Conservation (phyloP, 1,140 invertebrate genomes). For the Sinonovacula constricta region DNA sequence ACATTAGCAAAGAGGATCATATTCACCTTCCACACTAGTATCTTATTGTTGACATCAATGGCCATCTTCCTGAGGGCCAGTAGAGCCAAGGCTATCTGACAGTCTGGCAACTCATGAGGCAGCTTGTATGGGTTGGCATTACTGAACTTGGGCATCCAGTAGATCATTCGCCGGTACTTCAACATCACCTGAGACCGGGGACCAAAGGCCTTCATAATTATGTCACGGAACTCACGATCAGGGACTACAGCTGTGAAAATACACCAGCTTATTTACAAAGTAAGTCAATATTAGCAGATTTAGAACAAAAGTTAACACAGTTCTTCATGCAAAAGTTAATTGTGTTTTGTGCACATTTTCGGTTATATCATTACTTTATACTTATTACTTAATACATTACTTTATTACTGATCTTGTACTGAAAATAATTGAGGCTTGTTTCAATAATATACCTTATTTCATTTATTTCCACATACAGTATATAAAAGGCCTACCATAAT, state of each 20-base stretch:
- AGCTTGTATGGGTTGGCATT: slow-evolving; percentile 93
- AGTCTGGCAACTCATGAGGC: slow-evolving; percentile 81
- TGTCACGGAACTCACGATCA: slow-evolving; percentile 90
- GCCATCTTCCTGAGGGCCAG: slow-evolving; percentile 92
- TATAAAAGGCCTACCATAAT: not conserved
- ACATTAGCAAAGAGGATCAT: slow-evolving; percentile 8
- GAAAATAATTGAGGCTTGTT: no score
- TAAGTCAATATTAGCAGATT: no score
- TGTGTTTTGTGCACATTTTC: no score
- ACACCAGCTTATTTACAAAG: not conserved
- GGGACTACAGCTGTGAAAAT: slow-evolving; percentile 88
- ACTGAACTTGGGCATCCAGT: slow-evolving; percentile 99
- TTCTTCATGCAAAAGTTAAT: no score
- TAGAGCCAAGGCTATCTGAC: slow-evolving; percentile 88
- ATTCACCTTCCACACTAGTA: slow-evolving; percentile 85
- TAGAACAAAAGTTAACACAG: no score
- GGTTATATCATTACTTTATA: no score
- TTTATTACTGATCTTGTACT: no score
- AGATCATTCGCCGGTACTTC: slow-evolving; percentile 95
- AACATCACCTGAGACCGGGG: slow-evolving; percentile 86
- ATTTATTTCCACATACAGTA: no score
- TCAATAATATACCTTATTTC: no score
- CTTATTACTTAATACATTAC: no score
- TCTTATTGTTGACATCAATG: slow-evolving; percentile 87
- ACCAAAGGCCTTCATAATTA: slow-evolving; percentile 92